These are phyloP conservation scores for Yponomeuta sedellus DNA, from an alignment of 2,888 invertebrate genomes.

Conservation along the genomic window DNA sequence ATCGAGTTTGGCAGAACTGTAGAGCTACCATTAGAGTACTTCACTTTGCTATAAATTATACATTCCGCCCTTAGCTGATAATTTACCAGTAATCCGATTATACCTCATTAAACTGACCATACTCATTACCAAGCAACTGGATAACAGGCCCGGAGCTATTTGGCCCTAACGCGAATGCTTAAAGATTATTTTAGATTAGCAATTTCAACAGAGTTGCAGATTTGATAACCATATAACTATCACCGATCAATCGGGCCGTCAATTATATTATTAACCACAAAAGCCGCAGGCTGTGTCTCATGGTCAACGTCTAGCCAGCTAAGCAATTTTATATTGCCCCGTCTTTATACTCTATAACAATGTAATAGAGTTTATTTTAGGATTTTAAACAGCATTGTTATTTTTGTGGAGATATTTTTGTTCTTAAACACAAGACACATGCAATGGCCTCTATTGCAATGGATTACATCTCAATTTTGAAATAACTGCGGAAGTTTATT, in stretches of 20 bases:
- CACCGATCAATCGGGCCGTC: not conserved
- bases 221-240: not conserved
- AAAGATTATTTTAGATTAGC: not conserved
- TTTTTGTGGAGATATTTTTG: not conserved
- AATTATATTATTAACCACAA: conserved; percentile 1
- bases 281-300: not conserved
- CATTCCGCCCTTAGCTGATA: not conserved
- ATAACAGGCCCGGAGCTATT: not conserved
- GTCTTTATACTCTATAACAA: not conserved
- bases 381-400: not conserved
- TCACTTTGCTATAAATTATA: not conserved
- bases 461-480: too few relatives aligned
- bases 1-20: too few relatives aligned
- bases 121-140: not conserved
- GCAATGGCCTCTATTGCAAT: too few relatives aligned
- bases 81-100: not conserved
- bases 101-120: not conserved
- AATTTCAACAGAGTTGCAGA: not conserved
- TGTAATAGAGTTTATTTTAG: not conserved
- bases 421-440: not conserved
- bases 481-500: too few relatives aligned
- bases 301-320: not conserved
- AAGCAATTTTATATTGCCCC: not conserved
- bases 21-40: too few relatives aligned
- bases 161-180: not conserved